A percentile compares a stretch with the other conserved stretches of the same genome.
Conservation (phyloP, 1,140 invertebrate genomes). For the Eurosta solidaginis region DNA sequence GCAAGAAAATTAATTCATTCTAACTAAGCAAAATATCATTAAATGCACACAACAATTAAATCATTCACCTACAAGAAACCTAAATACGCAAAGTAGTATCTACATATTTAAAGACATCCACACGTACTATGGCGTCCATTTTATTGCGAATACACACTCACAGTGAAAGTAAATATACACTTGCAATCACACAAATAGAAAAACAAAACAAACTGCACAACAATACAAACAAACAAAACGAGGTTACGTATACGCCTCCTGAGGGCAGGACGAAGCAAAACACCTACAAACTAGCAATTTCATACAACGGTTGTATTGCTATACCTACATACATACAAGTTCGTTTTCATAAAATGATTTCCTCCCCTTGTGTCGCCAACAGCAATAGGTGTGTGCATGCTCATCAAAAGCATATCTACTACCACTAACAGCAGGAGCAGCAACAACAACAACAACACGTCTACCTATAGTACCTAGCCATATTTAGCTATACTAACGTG, state of each 20-base stretch:
- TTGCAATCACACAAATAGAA: not conserved
- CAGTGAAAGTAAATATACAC: not conserved
- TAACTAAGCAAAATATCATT: conserved; percentile 13
- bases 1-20: no score
- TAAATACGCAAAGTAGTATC: not conserved
- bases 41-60: conserved; percentile 17
- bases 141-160: not conserved
- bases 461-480: conserved; percentile 2
- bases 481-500: not conserved
- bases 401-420: conserved; percentile 28
- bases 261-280: not conserved
- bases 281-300: conserved; percentile 4
- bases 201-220: no score
- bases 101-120: not conserved
- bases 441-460: not conserved
- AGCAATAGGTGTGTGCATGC: conserved; percentile 21
- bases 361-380: conserved; percentile 14
- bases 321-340: not conserved
- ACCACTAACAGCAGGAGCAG: conserved; percentile 14
- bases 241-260: conserved; percentile 25
- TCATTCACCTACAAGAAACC: conserved; percentile 22
- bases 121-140: conserved; percentile 7
- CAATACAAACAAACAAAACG: not conserved
- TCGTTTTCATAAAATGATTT: not conserved
- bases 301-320: not conserved